These are phyloP conservation scores for Sylvia borin DNA, from an alignment of 2,797 vertebrate species.

Conservation along the genomic window DNA sequence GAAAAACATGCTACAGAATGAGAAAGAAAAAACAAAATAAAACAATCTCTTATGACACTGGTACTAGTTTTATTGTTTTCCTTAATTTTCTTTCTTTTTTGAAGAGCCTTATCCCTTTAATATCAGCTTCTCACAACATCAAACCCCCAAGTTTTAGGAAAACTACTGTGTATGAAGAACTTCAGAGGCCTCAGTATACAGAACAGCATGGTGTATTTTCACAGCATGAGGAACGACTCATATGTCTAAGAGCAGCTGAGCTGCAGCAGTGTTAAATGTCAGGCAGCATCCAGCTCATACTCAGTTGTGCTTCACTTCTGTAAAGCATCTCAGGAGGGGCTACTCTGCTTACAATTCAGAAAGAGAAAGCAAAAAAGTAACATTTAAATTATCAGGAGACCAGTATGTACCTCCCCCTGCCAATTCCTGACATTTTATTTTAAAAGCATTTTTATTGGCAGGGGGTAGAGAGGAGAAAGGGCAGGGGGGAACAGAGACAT, in stretches of 20 bases:
- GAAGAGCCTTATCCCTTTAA: not conserved
- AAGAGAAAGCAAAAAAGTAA: not conserved
- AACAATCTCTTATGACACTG: not conserved
- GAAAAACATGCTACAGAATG: not conserved
- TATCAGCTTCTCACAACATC: not conserved
- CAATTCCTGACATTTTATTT: not conserved
- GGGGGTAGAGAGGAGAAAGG: not conserved
- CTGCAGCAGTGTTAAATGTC: not conserved
- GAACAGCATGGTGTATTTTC: not conserved
- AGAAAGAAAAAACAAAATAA: not conserved
- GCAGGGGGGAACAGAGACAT: not conserved
- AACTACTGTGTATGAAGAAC: not conserved
- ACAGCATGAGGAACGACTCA: not conserved
- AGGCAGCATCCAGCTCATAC: not conserved
- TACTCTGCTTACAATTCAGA: not conserved
- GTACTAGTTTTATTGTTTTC: not conserved
- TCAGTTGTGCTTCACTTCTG: not conserved
- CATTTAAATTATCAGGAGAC: not conserved
- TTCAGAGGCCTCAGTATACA: not conserved
- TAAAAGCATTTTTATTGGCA: fast-evolving
- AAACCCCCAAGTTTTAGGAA: not conserved
- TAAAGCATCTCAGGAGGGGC: not conserved
- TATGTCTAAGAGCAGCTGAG: not conserved
- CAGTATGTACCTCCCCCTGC: not conserved
- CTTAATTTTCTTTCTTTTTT: not conserved